Percentiles rank a stretch among this genome's conserved stretches.
Evolutionary conservation across 2,888 invertebrate genomes (phyloP).

Genomic region (Mechanitis messenoides): DNA sequence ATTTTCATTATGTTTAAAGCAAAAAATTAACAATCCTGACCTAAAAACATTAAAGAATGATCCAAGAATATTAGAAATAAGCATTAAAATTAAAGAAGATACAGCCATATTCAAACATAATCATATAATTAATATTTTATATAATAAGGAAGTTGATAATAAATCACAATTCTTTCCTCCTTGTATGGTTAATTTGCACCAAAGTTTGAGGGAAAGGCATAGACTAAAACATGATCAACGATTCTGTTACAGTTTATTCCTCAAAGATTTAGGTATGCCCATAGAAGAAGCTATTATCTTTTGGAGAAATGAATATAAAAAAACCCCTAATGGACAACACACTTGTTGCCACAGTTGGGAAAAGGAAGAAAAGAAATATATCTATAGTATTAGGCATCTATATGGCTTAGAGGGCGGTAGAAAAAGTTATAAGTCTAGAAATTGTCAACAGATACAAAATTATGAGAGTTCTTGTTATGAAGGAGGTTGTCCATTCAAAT

Average conservation of each 20-base stretch:
- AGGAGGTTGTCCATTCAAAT: constrained; percentile 80
- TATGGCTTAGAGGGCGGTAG: constrained; percentile 84
- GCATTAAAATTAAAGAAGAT: constrained; percentile 41
- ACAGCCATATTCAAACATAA: constrained; percentile 31
- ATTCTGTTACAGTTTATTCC: constrained; percentile 81
- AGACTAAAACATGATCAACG: constrained; percentile 79
- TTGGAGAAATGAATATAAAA: constrained; percentile 80
- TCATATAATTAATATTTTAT: constrained; percentile 33
- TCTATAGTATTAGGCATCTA: constrained; percentile 82
- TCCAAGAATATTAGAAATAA: constrained; percentile 52
- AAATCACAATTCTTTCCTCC: constrained; percentile 73
- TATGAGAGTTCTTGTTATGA: constrained; percentile 70
- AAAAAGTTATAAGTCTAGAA: constrained; percentile 77
- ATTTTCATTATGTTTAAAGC: constrained; percentile 61
- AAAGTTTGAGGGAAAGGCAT: constrained; percentile 71
- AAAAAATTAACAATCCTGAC: constrained; percentile 46
- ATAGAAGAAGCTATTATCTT: constrained; percentile 79
- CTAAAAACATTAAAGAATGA: constrained; percentile 48
- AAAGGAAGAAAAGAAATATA: constrained; percentile 77
- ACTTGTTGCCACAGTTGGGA: constrained; percentile 80
- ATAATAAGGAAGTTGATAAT: constrained; percentile 59
- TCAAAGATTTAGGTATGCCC: constrained; percentile 83
- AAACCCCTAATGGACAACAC: constrained; percentile 59
- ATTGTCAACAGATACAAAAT: constrained; percentile 76
- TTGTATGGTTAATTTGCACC: constrained; percentile 80